phyloP scores from a whole-genome alignment of 2,113 vertebrate species.

The Aythya baeri region DNA sequence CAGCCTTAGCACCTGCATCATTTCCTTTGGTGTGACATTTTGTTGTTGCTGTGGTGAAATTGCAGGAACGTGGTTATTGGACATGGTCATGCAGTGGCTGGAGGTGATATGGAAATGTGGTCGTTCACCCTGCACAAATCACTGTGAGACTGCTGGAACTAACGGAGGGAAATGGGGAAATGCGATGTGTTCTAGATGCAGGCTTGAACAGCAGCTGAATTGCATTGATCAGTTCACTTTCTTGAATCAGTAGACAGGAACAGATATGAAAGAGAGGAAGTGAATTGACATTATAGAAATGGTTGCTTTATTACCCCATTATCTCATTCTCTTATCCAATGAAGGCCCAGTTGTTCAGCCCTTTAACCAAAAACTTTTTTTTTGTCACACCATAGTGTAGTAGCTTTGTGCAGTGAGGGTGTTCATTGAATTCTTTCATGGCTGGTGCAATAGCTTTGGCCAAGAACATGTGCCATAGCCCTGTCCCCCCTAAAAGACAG shows the following conservation, averaged over 20 bases:
- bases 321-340: background rate
- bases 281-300: background rate
- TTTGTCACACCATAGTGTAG: background rate
- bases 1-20: background rate
- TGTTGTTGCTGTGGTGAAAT: background rate
- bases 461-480: background rate
- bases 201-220: background rate
- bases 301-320: background rate
- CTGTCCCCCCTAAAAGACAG: background rate
- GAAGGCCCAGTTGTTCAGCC: background rate
- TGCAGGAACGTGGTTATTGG: background rate
- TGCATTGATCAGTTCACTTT: background rate
- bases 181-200: background rate
- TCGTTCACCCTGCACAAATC: rapidly evolving
- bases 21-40: background rate
- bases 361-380: background rate
- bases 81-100: background rate
- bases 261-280: background rate
- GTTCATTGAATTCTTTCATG: background rate
- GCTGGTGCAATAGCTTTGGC: background rate
- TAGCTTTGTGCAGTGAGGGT: background rate
- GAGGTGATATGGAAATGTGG: background rate
- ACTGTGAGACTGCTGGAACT: background rate
- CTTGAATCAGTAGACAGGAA: background rate
- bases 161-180: background rate